Percentiles rank a stretch among this genome's conserved stretches.
Evolutionary conservation across 2,888 invertebrate genomes (phyloP).

Genomic region (Nymphalis urticae): DNA sequence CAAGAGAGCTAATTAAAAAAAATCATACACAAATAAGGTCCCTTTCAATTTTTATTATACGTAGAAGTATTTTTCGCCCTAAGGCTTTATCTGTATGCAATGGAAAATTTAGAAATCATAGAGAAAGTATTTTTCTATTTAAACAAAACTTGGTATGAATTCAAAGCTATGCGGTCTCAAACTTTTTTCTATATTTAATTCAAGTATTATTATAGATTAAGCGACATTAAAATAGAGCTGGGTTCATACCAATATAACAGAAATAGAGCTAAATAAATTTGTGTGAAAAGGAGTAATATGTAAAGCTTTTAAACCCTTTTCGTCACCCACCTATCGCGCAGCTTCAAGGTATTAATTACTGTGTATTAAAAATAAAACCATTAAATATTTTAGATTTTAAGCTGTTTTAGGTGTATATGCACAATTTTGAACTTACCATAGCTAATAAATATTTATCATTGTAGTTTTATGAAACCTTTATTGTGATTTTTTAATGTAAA

Average conservation of each 20-base stretch:
- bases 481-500: slow-evolving; percentile 21
- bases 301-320: too few relatives aligned
- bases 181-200: too few relatives aligned
- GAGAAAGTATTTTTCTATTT: slow-evolving; percentile 29
- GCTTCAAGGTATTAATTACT: too few relatives aligned
- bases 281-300: too few relatives aligned
- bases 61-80: slow-evolving; percentile 23
- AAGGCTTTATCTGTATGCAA: slow-evolving; percentile 26
- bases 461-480: slow-evolving; percentile 3
- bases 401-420: background rate
- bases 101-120: slow-evolving; percentile 15
- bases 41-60: background rate
- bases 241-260: too few relatives aligned
- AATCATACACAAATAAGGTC: background rate
- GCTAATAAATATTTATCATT: background rate
- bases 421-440: slow-evolving; percentile 3
- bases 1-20: background rate
- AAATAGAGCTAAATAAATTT: too few relatives aligned
- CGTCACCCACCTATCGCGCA: too few relatives aligned
- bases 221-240: too few relatives aligned
- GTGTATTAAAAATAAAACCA: too few relatives aligned
- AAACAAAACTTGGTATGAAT: slow-evolving; percentile 13
- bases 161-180: too few relatives aligned
- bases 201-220: too few relatives aligned
- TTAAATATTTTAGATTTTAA: too few relatives aligned